Evolutionary conservation across 2,113 vertebrate species (phyloP).

Genomic region (Daboia siamensis): DNA sequence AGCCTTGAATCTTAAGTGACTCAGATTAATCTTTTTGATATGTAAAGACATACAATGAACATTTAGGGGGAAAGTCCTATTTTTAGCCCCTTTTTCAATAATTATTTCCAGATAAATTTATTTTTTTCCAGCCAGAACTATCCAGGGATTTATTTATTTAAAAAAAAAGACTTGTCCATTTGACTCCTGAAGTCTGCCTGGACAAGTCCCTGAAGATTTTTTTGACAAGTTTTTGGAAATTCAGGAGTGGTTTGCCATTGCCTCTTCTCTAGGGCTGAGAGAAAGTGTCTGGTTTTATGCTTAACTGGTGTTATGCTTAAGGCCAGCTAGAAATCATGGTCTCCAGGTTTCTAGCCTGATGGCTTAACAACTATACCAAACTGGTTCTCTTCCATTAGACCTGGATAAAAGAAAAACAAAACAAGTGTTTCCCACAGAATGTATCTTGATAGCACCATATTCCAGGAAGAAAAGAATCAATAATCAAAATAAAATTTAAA

Average conservation of each 20-base stretch:
- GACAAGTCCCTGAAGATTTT: neutral
- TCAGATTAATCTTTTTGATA: neutral
- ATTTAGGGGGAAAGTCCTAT: neutral
- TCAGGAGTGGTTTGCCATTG: neutral
- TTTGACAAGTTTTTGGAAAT: neutral
- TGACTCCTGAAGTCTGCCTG: neutral
- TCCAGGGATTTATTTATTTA: neutral
- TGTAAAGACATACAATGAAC: neutral
- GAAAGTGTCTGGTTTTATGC: neutral
- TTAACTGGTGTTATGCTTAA: neutral
- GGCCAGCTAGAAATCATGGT: neutral
- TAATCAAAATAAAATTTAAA: neutral
- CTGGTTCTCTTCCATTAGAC: neutral
- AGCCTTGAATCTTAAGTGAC: neutral
- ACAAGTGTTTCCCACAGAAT: neutral
- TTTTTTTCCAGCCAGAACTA: neutral
- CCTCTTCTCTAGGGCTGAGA: neutral
- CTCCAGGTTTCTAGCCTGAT: neutral
- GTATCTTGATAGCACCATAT: slow-evolving; percentile 22
- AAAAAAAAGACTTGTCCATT: neutral
- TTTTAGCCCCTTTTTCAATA: neutral
- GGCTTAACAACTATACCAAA: neutral
- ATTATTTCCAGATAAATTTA: neutral
- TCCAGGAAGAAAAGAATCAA: neutral
- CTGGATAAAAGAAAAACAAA: neutral